A percentile compares a stretch with the other conserved stretches of the same genome.
Evolutionary conservation across 2,113 vertebrate species (phyloP).

Genomic region (Tetrao urogallus): DNA sequence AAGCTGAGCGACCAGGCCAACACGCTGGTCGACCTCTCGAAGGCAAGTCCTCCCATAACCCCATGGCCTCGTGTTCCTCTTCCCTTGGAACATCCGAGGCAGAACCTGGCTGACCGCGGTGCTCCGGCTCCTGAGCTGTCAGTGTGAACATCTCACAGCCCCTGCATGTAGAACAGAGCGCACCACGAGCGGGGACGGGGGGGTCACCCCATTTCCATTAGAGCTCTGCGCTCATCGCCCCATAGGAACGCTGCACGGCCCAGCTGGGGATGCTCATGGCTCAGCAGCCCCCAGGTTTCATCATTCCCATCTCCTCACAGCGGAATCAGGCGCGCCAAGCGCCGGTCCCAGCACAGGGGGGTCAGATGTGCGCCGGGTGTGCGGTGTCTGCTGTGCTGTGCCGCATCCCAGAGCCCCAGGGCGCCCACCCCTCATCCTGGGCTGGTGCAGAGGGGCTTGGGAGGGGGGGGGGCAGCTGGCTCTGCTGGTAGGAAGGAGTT

Average conservation of each 20-base stretch:
- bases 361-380: background rate
- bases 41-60: constrained; percentile 78
- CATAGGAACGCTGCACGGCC: background rate
- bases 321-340: background rate
- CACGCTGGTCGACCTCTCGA: constrained; percentile 96
- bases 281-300: background rate
- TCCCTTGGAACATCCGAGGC: background rate
- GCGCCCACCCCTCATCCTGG: background rate
- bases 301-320: background rate
- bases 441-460: background rate
- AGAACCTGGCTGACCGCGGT: background rate
- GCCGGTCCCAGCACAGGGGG: background rate
- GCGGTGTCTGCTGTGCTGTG: background rate
- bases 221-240: background rate
- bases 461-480: background rate
- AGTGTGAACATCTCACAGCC: background rate
- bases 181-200: background rate
- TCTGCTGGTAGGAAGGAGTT: background rate
- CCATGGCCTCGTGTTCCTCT: background rate
- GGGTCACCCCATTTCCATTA: background rate
- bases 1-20: constrained; percentile 99
- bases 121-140: background rate
- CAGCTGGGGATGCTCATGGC: background rate
- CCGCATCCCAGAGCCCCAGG: too few species aligned
- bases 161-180: background rate